phyloP scores from a whole-genome alignment of 2,113 vertebrate species.

The Cyanoliseus patagonus region DNA sequence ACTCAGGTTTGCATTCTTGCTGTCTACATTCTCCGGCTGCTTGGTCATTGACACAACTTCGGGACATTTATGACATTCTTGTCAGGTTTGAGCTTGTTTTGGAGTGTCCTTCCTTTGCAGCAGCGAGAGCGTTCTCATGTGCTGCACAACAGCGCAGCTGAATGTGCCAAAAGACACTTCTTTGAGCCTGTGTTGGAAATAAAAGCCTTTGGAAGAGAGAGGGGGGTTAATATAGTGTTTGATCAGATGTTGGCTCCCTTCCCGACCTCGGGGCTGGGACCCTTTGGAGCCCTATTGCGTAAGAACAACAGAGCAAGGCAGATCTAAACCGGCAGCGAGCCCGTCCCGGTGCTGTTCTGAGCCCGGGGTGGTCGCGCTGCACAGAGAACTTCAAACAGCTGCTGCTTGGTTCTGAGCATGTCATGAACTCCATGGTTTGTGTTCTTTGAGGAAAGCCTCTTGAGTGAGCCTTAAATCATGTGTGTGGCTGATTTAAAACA shows the following conservation, averaged over 20 bases:
- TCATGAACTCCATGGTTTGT: background rate
- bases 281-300: background rate
- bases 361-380: background rate
- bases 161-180: background rate
- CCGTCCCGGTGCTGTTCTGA: background rate
- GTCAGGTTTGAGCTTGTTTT: background rate
- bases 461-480: background rate
- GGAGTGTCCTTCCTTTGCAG: background rate
- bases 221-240: background rate
- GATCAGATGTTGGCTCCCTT: background rate
- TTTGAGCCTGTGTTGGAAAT: background rate
- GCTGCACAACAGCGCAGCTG: background rate
- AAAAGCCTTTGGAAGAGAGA: background rate
- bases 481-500: background rate
- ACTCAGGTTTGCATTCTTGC: fast-evolving
- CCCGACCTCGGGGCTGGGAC: background rate
- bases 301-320: background rate
- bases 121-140: fast-evolving
- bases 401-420: background rate
- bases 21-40: background rate
- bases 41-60: background rate
- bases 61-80: background rate
- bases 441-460: background rate
- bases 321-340: background rate
- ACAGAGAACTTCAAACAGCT: background rate